Base-by-base conservation (phyloP, 2,113 vertebrate species). In the Eulemur macaco region DNA sequence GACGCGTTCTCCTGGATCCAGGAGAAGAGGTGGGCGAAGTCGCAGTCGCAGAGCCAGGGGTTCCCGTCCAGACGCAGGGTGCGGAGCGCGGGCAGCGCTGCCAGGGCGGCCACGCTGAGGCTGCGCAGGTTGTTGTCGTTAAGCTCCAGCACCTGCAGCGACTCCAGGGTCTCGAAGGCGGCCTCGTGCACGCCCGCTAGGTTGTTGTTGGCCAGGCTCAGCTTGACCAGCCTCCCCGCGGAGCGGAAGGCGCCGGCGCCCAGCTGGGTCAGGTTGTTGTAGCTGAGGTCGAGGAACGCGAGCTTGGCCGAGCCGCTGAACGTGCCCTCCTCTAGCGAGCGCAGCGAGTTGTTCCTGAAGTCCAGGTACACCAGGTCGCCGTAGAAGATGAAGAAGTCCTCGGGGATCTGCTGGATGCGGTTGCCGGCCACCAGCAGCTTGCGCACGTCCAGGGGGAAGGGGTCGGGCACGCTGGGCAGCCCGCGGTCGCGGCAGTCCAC, bases 41-140 rank as follows among this genome's bases (percentile, higher is more conserved):
- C 99, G 97, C 99, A 99, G 98, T 99, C 99, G 90, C 99, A 99
- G 17, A 99, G 98, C 99, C 99, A 99, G 1, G 99, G 99, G 98
- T 99, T 99, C 83, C 99, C 99, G 98, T 99, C 99, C 50, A 99
- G 96, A 93, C 99, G 99, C 94, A 99, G 98, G 45, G 98, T 97
- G 96, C 99, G 98, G 87, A 99, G 98, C 50, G 99, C 99, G 71
- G 99, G 99, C 93, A 99, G 98, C 29, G 99, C 99, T 93, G 98
- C 99, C 88, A 99, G 98, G 89, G 99, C 98, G 92, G 98, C 98
- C 98, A 99, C 99, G 29, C 98, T 99, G 37, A 99, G 99, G 97
- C 99, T 98, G 56, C 99, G 99, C 47, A 99, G 98, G 21, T 99
- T 99, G 97, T 99, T 99, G 96, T 99, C 99, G 93, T 99, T 99